Base-by-base conservation (phyloP, 2,888 invertebrate species). In the Luffia ferchaultella region DNA sequence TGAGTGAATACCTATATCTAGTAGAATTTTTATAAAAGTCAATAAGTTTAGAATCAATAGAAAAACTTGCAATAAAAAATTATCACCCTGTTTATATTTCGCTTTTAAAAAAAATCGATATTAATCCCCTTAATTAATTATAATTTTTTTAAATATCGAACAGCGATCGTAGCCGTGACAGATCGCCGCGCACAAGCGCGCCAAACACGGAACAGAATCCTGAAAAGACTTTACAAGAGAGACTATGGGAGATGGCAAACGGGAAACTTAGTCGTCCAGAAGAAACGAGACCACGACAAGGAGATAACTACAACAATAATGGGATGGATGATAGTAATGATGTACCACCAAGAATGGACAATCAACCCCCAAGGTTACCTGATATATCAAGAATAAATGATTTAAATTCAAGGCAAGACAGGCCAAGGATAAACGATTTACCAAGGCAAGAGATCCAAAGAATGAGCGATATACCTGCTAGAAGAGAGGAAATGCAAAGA, bases 171-270 rank as follows among this genome's bases (percentile, higher is more conserved):
- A 74, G 73, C 49, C 67, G 76, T 3, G 80, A 80, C 18, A 75
- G 75, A 20, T 80, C 82, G 0, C 82, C 76, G 0, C 67, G 76
- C 1, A 53, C 49, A 18, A 30, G 3, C 3, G 50, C 55, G 30
- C 44, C 46, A 5, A 43, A 49, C 16, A 53, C 56, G 0, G 51
- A 56, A 1, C 65, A 61, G 2, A 52, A 46, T 1, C 50, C 42
- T 30, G 78, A 82, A 61, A 80, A 79, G 55, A 68, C 73, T 0
- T 68, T 85, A 0, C 86, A 87, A 40, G 82, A 85, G 58, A 60
- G 87, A 0, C 62, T 85, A 5, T 84, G 83, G 75, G 85, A 85
- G 62, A 85, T 85, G 80, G 85, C 83, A 17, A 84, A 84, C 59
- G 85, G 85, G 1, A 79, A 76, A 43, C 64, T 71, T 0, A 30